Evolutionary conservation across 2,888 invertebrate genomes (phyloP).

Genomic region (Cheiracanthium punctorium): DNA sequence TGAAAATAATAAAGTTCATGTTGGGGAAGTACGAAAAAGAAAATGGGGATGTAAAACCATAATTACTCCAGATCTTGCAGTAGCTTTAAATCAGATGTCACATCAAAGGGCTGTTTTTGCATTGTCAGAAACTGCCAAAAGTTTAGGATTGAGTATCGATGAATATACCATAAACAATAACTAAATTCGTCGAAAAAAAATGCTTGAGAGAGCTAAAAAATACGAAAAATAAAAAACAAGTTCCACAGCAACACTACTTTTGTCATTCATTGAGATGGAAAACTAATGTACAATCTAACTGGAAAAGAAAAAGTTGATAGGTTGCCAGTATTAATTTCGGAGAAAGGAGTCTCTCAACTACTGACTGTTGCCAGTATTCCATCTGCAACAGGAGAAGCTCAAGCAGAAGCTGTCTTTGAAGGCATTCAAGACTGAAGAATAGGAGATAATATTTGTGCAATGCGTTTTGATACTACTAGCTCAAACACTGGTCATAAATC

Average conservation of each 20-base stretch:
- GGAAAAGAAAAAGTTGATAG: too few species aligned
- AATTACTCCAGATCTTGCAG: too few species aligned
- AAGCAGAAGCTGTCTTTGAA: slow-evolving; percentile 7
- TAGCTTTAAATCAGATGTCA: too few species aligned
- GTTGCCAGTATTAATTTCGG: too few species aligned
- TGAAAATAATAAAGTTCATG: too few species aligned
- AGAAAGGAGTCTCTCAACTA: background rate
- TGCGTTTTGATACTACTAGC: too few species aligned
- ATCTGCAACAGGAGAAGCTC: background rate
- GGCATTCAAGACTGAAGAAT: slow-evolving; percentile 19
- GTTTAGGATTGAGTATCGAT: too few species aligned
- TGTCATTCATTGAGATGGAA: slow-evolving; percentile 6
- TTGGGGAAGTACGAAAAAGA: too few species aligned
- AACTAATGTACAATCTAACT: background rate
- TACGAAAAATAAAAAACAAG: background rate
- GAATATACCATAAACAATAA: background rate
- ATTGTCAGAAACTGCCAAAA: slow-evolving; percentile 11
- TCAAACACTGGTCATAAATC: too few species aligned
- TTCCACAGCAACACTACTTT: too few species aligned
- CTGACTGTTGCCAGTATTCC: slow-evolving; percentile 19
- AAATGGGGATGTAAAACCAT: too few species aligned
- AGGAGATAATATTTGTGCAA: slow-evolving; percentile 15
- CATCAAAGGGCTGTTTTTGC: background rate
- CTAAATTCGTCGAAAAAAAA: background rate
- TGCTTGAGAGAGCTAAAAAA: too few species aligned